A percentile compares a stretch with the other conserved stretches of the same genome.
phyloP scores from a whole-genome alignment of 2,797 vertebrate genomes.

The Chelmon rostratus region DNA sequence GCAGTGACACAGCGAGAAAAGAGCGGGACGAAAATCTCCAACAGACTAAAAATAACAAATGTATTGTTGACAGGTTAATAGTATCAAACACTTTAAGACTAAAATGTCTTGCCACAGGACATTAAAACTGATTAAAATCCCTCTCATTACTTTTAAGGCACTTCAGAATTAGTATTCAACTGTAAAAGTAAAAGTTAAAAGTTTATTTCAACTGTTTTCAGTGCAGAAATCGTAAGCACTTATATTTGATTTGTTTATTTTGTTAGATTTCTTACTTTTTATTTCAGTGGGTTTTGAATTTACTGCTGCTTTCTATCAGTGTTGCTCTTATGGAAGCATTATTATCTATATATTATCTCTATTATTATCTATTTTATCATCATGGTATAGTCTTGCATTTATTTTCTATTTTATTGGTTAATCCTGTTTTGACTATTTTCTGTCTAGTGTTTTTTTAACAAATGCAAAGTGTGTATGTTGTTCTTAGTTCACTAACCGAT shows the following conservation, averaged over 20 bases:
- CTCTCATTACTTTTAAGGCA: no score
- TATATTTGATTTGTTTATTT: not conserved
- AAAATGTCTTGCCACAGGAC: not conserved
- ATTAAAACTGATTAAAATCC: not conserved
- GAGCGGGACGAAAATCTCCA: constrained; percentile 56
- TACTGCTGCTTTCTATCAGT: not conserved
- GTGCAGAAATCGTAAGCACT: no score
- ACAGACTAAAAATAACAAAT: not conserved
- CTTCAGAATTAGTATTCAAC: not conserved
- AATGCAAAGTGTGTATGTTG: not conserved
- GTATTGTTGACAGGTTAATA: not conserved
- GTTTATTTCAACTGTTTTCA: not conserved
- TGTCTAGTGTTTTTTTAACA: not conserved
- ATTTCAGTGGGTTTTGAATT: not conserved
- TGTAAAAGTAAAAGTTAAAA: not conserved
- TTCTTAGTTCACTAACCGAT: not conserved
- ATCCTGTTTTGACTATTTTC: not conserved
- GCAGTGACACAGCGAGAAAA: constrained; percentile 76
- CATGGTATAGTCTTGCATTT: not conserved
- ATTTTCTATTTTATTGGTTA: accelerated
- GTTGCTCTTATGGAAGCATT: no score
- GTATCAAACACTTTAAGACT: not conserved
- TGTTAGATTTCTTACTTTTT: not conserved
- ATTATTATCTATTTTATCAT: not conserved
- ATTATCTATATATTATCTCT: no score